These are phyloP conservation scores for Acropternis orthonyx DNA, from an alignment of 2,797 vertebrate genomes.

Conservation along the genomic window DNA sequence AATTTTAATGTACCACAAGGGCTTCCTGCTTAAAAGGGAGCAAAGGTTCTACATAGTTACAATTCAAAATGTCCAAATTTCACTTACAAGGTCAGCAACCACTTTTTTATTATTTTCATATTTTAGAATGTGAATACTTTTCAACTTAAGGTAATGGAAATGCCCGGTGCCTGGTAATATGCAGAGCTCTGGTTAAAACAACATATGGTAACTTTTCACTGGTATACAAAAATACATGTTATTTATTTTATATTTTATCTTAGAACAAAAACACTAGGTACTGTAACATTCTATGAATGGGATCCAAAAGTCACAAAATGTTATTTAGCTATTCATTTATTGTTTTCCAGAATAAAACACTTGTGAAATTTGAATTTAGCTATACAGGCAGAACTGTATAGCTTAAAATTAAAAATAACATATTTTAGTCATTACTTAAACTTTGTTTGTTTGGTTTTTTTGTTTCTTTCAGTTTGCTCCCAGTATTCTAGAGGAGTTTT, in stretches of 20 bases:
- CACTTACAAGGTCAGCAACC: not conserved
- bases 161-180: not conserved
- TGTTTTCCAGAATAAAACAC: not conserved
- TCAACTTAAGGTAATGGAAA: not conserved
- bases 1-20: not conserved
- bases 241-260: not conserved
- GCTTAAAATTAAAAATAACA: not conserved
- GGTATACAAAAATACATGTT: not conserved
- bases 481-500: constrained; percentile 98
- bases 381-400: not conserved
- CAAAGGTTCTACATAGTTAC: not conserved
- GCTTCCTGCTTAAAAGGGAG: not conserved
- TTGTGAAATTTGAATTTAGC: not conserved
- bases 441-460: not conserved
- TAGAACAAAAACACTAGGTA: not conserved
- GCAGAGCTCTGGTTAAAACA: not conserved
- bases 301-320: not conserved
- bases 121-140: not conserved
- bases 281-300: not conserved
- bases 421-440: not conserved
- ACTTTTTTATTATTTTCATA: not conserved
- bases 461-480: constrained; percentile 79
- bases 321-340: not conserved
- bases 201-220: not conserved
- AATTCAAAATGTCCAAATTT: not conserved